These are phyloP conservation scores for Tragelaphus scriptus DNA, from an alignment of 2,113 vertebrate genomes.

Conservation along the genomic window DNA sequence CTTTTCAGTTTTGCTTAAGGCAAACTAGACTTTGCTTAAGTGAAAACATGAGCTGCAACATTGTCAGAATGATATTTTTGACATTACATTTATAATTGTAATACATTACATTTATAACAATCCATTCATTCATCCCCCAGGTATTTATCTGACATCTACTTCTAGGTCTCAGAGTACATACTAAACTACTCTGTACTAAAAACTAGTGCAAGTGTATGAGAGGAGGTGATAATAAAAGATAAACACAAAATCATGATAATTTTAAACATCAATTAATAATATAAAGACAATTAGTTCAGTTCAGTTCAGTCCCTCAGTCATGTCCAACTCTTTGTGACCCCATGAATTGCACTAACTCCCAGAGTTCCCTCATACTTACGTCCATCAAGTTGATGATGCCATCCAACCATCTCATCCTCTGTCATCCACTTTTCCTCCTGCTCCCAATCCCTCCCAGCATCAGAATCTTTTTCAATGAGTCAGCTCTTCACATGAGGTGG, in stretches of 20 bases:
- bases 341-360: too few species aligned
- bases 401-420: too few species aligned
- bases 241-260: neutral
- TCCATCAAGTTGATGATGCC: too few species aligned
- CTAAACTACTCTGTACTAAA: neutral
- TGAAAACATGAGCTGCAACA: neutral
- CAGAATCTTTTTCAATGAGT: too few species aligned
- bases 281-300: neutral
- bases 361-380: too few species aligned
- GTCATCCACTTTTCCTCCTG: too few species aligned
- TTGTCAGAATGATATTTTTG: neutral
- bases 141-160: neutral
- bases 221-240: neutral
- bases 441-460: too few species aligned
- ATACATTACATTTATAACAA: neutral
- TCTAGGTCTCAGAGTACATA: neutral
- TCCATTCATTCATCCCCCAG: neutral
- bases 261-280: neutral
- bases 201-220: neutral
- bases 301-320: too few species aligned
- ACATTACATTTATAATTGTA: neutral
- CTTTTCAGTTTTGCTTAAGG: neutral
- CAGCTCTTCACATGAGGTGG: too few species aligned
- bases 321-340: too few species aligned
- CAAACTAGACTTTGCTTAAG: neutral